phyloP scores from a whole-genome alignment of 2,888 invertebrate genomes.

The Cephonodes hylas region DNA sequence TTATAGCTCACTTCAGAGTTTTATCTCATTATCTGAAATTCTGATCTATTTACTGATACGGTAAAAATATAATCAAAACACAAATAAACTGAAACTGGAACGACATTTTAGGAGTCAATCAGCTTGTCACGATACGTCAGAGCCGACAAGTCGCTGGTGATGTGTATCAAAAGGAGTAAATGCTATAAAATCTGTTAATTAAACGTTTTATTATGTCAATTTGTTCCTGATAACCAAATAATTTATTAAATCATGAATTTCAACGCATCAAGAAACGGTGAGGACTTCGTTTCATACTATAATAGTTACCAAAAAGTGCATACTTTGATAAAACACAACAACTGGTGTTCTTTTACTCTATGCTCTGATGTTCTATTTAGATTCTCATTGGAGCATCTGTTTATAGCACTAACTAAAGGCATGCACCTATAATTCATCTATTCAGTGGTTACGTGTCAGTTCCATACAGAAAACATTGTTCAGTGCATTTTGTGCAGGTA shows the following conservation, averaged over 20 bases:
- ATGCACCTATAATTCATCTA: neutral
- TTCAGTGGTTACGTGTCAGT: neutral
- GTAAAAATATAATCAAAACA: neutral
- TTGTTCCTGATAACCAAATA: constrained; percentile 33
- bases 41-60: neutral
- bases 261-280: constrained; percentile 76
- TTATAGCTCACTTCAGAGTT: too few species aligned
- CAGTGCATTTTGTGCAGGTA: neutral
- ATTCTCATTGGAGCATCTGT: neutral
- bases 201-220: constrained; percentile 52
- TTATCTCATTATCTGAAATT: too few species aligned
- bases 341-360: neutral
- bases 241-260: constrained; percentile 61
- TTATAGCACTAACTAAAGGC: neutral
- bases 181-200: constrained; percentile 42
- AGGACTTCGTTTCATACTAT: constrained; percentile 25
- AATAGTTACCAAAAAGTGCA: constrained; percentile 4
- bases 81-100: neutral
- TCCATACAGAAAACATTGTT: neutral
- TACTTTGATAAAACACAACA: neutral
- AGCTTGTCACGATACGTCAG: constrained; percentile 23
- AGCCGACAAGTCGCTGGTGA: constrained; percentile 56
- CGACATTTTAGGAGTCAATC: neutral
- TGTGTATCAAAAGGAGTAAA: constrained; percentile 62
- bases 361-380: neutral